Percentiles rank a stretch among this genome's conserved stretches.
phyloP scores from a whole-genome alignment of 35 echinoderm and acorn worm species.

The Eucidaris tribuloides region DNA sequence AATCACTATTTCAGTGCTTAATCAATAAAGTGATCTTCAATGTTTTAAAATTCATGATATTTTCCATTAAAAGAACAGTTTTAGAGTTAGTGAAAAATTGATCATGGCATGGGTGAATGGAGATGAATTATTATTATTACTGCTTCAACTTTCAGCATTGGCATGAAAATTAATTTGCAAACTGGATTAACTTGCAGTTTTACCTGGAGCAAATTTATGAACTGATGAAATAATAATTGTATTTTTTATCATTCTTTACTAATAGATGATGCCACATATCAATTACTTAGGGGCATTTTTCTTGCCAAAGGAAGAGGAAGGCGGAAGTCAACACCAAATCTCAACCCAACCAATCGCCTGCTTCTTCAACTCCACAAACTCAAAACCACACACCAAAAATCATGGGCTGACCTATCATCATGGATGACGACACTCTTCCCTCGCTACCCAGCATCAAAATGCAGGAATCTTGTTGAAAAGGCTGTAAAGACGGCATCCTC shows the following conservation, averaged over 20 bases:
- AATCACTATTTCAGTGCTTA: too few relatives aligned
- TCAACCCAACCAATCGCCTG: neutral
- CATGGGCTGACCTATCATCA: neutral
- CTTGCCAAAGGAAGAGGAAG: neutral
- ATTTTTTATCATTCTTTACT: neutral
- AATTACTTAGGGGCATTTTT: neutral
- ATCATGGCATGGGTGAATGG: neutral
- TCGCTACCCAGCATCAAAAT: neutral
- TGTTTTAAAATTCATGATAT: too few relatives aligned
- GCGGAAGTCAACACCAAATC: neutral
- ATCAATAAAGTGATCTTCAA: too few relatives aligned
- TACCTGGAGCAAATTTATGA: neutral
- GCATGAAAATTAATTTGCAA: neutral
- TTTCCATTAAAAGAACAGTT: too few relatives aligned
- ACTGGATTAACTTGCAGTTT: neutral
- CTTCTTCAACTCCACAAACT: neutral
- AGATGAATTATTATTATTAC: neutral
- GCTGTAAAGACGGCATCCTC: neutral
- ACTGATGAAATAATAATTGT: neutral
- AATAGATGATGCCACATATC: neutral
- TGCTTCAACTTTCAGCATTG: neutral
- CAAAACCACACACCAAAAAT: neutral
- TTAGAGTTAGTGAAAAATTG: neutral
- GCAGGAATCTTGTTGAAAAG: neutral
- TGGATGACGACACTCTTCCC: constrained; percentile 9